Conservation (phyloP, 2,113 vertebrate genomes). For the Seriola quinqueradiata region DNA sequence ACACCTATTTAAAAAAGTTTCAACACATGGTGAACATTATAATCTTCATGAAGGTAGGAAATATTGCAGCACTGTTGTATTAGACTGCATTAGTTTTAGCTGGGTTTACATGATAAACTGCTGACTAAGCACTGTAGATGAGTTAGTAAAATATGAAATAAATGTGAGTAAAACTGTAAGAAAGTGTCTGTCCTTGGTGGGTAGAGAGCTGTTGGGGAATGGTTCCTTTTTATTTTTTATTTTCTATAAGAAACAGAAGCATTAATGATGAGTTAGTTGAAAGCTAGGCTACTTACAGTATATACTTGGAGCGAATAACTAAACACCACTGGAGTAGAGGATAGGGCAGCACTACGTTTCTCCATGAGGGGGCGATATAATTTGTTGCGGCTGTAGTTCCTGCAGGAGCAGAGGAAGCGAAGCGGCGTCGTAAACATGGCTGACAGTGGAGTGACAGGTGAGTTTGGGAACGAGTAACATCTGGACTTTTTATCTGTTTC, state of each 20-base stretch:
- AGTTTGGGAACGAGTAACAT: conserved; percentile 58
- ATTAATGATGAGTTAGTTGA: no score
- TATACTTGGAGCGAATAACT: neutral
- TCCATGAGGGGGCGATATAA: conserved; percentile 53
- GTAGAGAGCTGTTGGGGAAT: no score
- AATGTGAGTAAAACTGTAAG: no score
- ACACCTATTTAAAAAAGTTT: no score
- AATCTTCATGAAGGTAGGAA: neutral
- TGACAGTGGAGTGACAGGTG: conserved; percentile 76
- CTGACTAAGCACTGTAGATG: neutral
- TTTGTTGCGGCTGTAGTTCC: neutral
- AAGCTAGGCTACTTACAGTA: no score
- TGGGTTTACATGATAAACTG: neutral
- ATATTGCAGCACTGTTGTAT: neutral
- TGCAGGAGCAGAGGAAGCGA: conserved; percentile 35
- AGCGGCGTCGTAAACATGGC: conserved; percentile 82
- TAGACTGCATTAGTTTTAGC: no score
- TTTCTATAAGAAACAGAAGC: no score
- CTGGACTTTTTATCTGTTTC: neutral
- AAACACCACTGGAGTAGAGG: neutral
- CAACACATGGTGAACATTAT: neutral
- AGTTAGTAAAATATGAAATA: no score
- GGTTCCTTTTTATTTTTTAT: no score
- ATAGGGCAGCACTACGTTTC: accelerated
- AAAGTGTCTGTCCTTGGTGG: no score